phyloP scores from a whole-genome alignment of 1,140 invertebrate species.

The Ips nitidus region DNA sequence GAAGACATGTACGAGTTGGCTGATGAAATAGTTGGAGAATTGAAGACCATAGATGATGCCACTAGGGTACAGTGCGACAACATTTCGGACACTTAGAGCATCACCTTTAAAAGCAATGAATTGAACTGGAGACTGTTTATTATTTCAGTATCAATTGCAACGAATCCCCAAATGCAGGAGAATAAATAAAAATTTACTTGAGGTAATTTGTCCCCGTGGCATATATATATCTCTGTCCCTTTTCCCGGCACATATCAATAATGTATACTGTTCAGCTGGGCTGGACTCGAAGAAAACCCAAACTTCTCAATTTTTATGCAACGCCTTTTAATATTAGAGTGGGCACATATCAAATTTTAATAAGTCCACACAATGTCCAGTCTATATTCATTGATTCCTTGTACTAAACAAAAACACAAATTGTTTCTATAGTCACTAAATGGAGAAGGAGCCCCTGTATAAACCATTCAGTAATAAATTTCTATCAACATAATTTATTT shows the following conservation, averaged over 20 bases:
- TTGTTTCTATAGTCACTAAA: no score
- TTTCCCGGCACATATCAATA: slow-evolving; percentile 40
- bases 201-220: slow-evolving; percentile 44
- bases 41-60: slow-evolving; percentile 43
- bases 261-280: slow-evolving; percentile 42
- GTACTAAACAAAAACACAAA: no score
- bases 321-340: slow-evolving; percentile 41
- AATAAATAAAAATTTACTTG: slow-evolving; percentile 43
- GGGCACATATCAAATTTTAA: background rate
- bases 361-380: no score
- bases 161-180: slow-evolving; percentile 35
- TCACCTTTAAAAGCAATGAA: no score
- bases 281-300: slow-evolving; percentile 43
- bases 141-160: slow-evolving; percentile 45
- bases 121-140: slow-evolving; percentile 25
- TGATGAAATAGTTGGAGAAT: slow-evolving; percentile 61
- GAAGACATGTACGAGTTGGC: slow-evolving; percentile 66
- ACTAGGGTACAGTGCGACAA: slow-evolving; percentile 2
- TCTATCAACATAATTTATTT: no score
- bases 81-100: no score
- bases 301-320: slow-evolving; percentile 47
- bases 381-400: no score
- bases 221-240: slow-evolving; percentile 33
- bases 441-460: no score
- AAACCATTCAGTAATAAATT: no score